A percentile compares a stretch with the other conserved stretches of the same genome.
These are phyloP conservation scores for Corythaeola cristata DNA, from an alignment of 2,113 vertebrate species.

Conservation along the genomic window DNA sequence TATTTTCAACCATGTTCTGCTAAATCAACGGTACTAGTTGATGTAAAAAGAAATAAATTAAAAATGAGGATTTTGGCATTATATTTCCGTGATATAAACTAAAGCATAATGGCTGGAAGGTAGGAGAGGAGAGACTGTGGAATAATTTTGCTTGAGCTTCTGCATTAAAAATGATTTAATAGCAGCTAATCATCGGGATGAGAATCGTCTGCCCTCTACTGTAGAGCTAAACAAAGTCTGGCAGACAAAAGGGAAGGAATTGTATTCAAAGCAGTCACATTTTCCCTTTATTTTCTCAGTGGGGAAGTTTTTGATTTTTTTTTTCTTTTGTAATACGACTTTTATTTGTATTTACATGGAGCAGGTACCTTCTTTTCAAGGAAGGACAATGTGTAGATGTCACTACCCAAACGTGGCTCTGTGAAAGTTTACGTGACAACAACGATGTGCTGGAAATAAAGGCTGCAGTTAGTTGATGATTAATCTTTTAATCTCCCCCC, in stretches of 20 bases:
- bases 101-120: background rate
- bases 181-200: background rate
- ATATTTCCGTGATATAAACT: background rate
- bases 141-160: background rate
- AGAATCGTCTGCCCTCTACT: slow-evolving; percentile 7
- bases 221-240: background rate
- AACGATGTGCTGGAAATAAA: background rate
- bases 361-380: background rate
- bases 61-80: background rate
- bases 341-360: background rate
- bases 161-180: background rate
- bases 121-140: background rate
- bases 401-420: accelerated
- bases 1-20: background rate
- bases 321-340: background rate
- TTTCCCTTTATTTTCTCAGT: background rate
- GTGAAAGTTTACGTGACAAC: accelerated
- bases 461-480: background rate
- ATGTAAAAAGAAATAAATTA: background rate
- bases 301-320: background rate
- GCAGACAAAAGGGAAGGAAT: background rate
- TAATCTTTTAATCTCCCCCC: background rate
- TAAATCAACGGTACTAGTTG: background rate
- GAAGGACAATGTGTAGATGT: accelerated
- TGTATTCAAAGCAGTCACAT: background rate